Base-by-base conservation (phyloP, 1,140 invertebrate genomes). In the Drosophila subpulchrella region DNA sequence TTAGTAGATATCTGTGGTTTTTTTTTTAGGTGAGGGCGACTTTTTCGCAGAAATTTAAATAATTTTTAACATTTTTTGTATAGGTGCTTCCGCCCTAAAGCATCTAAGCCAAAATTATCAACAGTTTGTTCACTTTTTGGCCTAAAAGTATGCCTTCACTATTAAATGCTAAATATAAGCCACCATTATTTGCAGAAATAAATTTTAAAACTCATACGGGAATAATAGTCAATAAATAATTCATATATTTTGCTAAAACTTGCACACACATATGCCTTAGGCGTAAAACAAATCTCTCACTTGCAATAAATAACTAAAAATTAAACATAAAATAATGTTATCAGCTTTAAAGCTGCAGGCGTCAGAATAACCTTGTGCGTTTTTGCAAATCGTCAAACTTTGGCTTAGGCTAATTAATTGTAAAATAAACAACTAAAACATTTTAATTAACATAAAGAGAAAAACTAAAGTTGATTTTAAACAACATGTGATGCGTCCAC, bases 291-390 rank as follows among this genome's bases (percentile, higher is more conserved):
- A 73, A 82, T 72, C 24, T 66, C 47, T 71, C 15, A 53, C 61
- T 88, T 60, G 44, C 50, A 86, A 79, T 88, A 86, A 88, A 72
- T 85, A 88, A 88, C 65, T 88, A 82, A 75, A 62, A 51, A 74
- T 73, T 73, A 85, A 68, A 76, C 75, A 76, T 82, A 78, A 58
- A 65, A 20, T 50, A 58, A 50, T 61, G 44, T 34, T 61, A 20
- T 75, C 44, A 72, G 66, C 42, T 65, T 30, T 39, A 12, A 39
- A 54, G 36, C 55, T 75, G 53, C 51, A 56, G 41, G 60, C 72
- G 72, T 77, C 61, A 65, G 42, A 58, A 24, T 15, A 66, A 44
- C 47, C 53, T 74, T 82, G 58, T 74, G 68, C 62, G 68, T 53
- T 63, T 59, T 58, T 59, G 17, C n/a, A 39, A 8, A 6, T 56